Evolutionary conservation across 37 sponge, comb jelly and placozoan species (phyloP).

Genomic region (Tethya wilhelma): DNA sequence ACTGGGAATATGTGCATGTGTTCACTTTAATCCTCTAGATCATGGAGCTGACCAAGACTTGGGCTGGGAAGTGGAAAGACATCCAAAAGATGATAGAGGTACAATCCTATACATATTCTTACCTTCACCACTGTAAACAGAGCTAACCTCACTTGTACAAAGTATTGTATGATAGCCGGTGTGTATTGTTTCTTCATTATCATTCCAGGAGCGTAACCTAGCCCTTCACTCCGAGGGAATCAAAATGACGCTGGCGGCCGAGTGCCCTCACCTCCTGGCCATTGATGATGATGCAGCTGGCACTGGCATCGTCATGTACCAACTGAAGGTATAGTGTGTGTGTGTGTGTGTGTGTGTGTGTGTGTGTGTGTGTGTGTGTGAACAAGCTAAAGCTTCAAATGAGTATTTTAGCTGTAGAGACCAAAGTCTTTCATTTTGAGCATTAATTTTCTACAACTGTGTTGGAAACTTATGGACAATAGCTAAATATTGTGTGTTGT

Average conservation of each 20-base stretch:
- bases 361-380: neutral
- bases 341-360: neutral
- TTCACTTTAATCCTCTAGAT: slow-evolving; percentile 37
- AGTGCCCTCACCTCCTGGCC: slow-evolving; percentile 82
- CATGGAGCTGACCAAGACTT: slow-evolving; percentile 71
- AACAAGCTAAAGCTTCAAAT: neutral
- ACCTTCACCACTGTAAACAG: neutral
- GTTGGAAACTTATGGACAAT: no score
- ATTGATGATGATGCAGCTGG: slow-evolving; percentile 68
- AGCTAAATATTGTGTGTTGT: no score
- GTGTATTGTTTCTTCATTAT: neutral
- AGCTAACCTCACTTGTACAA: neutral
- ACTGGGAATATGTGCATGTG: neutral
- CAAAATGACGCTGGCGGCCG: slow-evolving; percentile 80
- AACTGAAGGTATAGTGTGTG: slow-evolving; percentile 54
- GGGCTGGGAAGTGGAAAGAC: slow-evolving; percentile 89
- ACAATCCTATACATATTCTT: neutral
- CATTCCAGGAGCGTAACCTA: slow-evolving; percentile 71
- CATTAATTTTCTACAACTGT: no score
- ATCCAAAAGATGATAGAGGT: slow-evolving; percentile 82
- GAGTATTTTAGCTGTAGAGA: no score
- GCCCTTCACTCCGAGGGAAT: slow-evolving; percentile 84
- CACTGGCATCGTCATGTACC: slow-evolving; percentile 80
- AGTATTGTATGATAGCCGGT: neutral
- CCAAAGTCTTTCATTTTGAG: no score